Conservation (phyloP, 2,888 invertebrate genomes). For the Agriotes lineatus region DNA sequence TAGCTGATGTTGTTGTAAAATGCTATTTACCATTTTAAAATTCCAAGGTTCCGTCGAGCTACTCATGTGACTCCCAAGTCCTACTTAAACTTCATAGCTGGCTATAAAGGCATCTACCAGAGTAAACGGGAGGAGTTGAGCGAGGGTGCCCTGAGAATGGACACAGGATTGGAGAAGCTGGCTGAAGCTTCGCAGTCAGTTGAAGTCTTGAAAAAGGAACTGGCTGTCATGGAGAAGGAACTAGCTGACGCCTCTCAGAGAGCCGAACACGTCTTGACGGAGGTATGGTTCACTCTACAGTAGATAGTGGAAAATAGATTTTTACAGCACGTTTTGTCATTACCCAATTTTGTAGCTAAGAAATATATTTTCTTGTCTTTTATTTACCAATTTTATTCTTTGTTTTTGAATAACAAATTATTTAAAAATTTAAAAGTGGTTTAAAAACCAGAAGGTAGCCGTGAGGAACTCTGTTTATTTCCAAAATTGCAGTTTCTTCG, state of each 20-base stretch:
- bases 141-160: conserved; percentile 93
- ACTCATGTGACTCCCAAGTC: conserved; percentile 98
- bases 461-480: no score
- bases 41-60: conserved; percentile 83
- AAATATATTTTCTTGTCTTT: no score
- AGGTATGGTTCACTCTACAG: no score
- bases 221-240: conserved; percentile 95
- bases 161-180: conserved; percentile 93
- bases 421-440: no score
- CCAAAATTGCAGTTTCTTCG: no score
- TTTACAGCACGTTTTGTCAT: no score
- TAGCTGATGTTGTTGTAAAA: conserved; percentile 43
- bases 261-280: conserved; percentile 87
- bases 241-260: conserved; percentile 92
- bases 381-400: no score
- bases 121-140: conserved; percentile 90
- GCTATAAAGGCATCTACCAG: conserved; percentile 94
- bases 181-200: conserved; percentile 96
- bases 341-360: no score
- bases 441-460: background rate
- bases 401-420: no score
- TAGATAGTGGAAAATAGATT: no score
- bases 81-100: conserved; percentile 93
- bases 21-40: background rate
- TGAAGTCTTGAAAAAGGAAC: conserved; percentile 89